Evolutionary conservation across 2,113 vertebrate species (phyloP).

Genomic region (Mormyrus lacerda): DNA sequence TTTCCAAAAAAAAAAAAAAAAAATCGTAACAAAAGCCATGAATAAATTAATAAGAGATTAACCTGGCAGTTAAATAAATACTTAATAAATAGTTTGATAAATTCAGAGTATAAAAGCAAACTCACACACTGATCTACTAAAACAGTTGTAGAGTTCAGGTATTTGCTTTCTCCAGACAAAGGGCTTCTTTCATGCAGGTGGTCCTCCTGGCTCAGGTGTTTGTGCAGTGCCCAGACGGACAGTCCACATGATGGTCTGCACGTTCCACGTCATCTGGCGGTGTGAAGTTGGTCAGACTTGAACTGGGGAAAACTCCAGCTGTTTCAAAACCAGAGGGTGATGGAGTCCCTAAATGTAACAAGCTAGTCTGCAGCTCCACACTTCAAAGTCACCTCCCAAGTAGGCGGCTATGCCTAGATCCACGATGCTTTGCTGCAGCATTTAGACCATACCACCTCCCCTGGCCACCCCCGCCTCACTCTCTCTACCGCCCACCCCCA

Average conservation of each 20-base stretch:
- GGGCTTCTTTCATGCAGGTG: background rate
- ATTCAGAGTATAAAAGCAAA: slow-evolving; percentile 18
- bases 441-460: background rate
- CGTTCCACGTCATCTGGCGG: background rate
- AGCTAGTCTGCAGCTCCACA: background rate
- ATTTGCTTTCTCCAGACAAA: slow-evolving; percentile 8
- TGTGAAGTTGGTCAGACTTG: background rate
- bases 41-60: slow-evolving; percentile 6
- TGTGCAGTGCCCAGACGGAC: background rate
- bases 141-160: slow-evolving; percentile 12
- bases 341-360: background rate
- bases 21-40: background rate
- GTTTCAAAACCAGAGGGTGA: background rate
- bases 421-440: background rate
- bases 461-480: background rate
- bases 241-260: background rate
- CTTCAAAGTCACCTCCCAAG: background rate
- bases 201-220: background rate
- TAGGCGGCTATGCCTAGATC: background rate
- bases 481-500: background rate
- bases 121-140: slow-evolving; percentile 8
- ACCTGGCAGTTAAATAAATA: slow-evolving; percentile 14
- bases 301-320: background rate
- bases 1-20: slow-evolving; percentile 10
- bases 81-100: slow-evolving; percentile 16